Evolutionary conservation across 2,113 vertebrate species (phyloP).

Genomic region (Halichoerus grypus): DNA sequence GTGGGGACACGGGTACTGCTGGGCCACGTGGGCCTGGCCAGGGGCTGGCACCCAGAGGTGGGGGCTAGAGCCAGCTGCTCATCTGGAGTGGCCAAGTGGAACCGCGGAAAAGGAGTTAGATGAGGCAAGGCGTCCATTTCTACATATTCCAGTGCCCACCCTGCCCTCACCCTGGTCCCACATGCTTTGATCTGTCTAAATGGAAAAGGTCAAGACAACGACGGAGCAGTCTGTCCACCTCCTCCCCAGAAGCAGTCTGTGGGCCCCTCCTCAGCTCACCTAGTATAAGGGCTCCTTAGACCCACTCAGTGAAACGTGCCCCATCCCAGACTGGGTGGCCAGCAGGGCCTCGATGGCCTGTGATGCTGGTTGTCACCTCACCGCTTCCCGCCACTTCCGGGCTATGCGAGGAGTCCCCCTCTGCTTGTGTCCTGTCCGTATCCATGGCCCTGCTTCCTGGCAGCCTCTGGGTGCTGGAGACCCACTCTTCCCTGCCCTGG

Average conservation of each 20-base stretch:
- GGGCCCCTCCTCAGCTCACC: background rate
- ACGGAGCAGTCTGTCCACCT: background rate
- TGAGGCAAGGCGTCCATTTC: background rate
- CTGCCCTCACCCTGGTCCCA: background rate
- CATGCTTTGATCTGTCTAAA: background rate
- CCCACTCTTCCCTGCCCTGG: background rate
- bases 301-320: background rate
- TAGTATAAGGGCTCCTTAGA: background rate
- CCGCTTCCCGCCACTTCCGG: background rate
- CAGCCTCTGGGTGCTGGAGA: background rate
- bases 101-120: background rate
- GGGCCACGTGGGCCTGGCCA: background rate
- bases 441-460: background rate
- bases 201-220: background rate
- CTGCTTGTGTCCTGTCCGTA: fast-evolving
- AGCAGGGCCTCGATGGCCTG: background rate
- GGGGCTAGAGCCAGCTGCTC: background rate
- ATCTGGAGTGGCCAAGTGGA: background rate
- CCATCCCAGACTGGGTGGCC: background rate
- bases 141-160: background rate
- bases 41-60: background rate
- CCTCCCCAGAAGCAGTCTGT: background rate
- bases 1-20: background rate
- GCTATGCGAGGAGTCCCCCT: background rate
- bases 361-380: background rate